Evolutionary conservation across 2,888 invertebrate genomes (phyloP).

Genomic region (Sinelater perroti): DNA sequence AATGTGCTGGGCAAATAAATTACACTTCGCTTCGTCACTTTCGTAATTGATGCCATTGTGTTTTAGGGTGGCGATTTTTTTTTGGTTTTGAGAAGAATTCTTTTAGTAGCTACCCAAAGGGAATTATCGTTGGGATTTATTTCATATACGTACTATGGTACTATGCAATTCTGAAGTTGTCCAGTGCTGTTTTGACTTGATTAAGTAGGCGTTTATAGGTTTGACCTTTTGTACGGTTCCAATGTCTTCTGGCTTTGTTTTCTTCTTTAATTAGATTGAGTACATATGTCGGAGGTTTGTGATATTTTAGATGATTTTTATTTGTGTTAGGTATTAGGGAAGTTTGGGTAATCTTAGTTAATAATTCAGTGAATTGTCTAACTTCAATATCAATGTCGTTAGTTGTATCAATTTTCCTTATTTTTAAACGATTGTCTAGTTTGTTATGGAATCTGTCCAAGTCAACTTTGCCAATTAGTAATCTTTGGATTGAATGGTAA

Average conservation of each 20-base stretch:
- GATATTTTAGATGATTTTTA: too few species aligned
- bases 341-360: too few species aligned
- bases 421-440: too few species aligned
- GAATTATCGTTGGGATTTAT: constrained; percentile 2
- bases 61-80: not conserved
- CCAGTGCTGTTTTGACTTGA: constrained; percentile 1
- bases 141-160: constrained; percentile 3
- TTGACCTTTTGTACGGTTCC: constrained; percentile 1
- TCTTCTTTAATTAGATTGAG: not conserved
- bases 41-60: not conserved
- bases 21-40: not conserved
- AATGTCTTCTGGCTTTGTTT: not conserved
- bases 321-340: too few species aligned
- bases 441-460: too few species aligned
- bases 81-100: not conserved
- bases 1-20: constrained; percentile 1
- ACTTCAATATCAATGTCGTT: too few species aligned
- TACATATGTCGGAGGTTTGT: not conserved
- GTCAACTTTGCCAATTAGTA: too few species aligned
- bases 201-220: not conserved
- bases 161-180: not conserved
- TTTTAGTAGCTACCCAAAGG: not conserved
- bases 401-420: too few species aligned
- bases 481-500: too few species aligned
- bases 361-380: too few species aligned